phyloP scores from a whole-genome alignment of 2,113 vertebrate genomes.

The Condylura cristata region DNA sequence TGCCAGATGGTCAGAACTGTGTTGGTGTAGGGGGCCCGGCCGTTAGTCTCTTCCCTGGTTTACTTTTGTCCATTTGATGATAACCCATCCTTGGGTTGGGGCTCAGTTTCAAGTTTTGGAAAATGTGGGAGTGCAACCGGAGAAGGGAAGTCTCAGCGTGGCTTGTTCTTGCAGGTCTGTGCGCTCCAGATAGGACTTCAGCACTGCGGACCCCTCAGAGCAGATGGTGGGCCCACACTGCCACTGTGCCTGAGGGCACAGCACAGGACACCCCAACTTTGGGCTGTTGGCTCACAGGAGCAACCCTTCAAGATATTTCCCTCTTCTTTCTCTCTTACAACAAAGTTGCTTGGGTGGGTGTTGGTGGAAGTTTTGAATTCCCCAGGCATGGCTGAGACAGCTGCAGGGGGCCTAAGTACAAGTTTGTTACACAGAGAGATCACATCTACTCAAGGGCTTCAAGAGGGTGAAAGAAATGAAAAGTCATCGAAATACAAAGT shows the following conservation, averaged over 20 bases:
- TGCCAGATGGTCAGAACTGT: neutral
- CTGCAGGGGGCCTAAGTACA: neutral
- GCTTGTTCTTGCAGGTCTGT: neutral
- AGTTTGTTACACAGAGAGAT: neutral
- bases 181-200: neutral
- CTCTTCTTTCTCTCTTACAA: neutral
- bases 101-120: neutral
- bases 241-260: neutral
- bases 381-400: neutral
- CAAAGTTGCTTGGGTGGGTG: neutral
- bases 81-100: neutral
- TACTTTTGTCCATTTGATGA: neutral
- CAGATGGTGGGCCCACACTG: neutral
- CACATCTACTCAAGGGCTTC: neutral
- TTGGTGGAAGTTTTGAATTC: neutral
- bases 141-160: neutral
- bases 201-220: too few relatives aligned
- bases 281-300: neutral
- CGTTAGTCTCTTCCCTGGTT: neutral
- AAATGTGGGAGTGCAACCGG: neutral
- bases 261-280: neutral
- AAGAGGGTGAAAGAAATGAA: neutral
- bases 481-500: neutral
- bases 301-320: neutral
- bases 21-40: rapidly evolving